Conservation (phyloP, 2,113 vertebrate species). For the Thamnaconus septentrionalis region DNA sequence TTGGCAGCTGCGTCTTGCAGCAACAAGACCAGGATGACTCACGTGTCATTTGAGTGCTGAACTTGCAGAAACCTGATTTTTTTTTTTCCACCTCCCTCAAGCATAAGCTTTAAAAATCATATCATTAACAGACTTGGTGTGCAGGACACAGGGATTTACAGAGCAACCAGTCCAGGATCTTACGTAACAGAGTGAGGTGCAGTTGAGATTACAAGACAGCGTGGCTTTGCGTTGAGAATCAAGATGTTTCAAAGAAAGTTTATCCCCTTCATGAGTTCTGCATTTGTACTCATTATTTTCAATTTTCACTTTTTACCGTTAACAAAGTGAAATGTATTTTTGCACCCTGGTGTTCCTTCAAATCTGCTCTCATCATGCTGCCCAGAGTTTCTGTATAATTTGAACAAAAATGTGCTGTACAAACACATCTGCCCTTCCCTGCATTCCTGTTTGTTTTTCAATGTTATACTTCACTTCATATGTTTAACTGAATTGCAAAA, state of each 20-base stretch:
- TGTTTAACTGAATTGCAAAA: too few species aligned
- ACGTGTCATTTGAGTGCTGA: background rate
- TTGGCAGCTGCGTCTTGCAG: background rate
- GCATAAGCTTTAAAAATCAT: background rate
- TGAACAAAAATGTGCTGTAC: background rate
- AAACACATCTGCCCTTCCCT: background rate
- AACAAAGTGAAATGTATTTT: too few species aligned
- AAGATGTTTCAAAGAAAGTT: too few species aligned
- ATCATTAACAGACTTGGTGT: background rate
- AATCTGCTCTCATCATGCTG: too few species aligned
- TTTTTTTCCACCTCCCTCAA: background rate
- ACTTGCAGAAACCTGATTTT: constrained; percentile 3
- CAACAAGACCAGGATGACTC: constrained; percentile 10
- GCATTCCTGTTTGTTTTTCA: too few species aligned
- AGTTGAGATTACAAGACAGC: background rate
- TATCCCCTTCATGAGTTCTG: too few species aligned
- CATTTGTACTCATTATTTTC: too few species aligned
- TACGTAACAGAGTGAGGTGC: background rate
- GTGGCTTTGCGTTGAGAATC: too few species aligned
- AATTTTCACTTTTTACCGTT: too few species aligned
- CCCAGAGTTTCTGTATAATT: background rate
- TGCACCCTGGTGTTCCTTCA: too few species aligned
- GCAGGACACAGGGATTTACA: background rate
- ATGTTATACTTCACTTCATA: too few species aligned
- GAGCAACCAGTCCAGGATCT: background rate